Evolutionary conservation across 2,113 vertebrate species (phyloP).

Genomic region (Diadophis punctatus): DNA sequence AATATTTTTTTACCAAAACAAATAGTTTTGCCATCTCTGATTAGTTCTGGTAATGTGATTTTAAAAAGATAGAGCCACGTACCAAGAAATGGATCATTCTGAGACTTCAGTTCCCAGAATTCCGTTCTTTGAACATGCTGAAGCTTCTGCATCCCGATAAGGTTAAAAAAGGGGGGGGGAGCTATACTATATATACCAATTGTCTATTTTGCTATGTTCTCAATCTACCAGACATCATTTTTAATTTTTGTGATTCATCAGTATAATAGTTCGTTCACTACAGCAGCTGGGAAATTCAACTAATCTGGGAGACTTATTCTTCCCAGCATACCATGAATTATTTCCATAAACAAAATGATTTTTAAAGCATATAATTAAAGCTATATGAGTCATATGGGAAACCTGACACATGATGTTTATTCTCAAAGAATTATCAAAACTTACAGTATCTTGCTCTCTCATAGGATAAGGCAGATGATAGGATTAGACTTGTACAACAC

Average conservation of each 20-base stretch:
- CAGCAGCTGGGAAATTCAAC: neutral
- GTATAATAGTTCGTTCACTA: slow-evolving; percentile 3
- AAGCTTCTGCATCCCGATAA: neutral
- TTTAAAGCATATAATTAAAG: neutral
- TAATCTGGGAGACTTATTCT: neutral
- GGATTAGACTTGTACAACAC: neutral
- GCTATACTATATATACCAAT: neutral
- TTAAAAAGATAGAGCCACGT: neutral
- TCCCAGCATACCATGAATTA: neutral
- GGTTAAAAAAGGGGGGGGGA: neutral
- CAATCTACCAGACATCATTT: neutral
- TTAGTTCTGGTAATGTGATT: neutral
- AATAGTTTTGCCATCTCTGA: neutral
- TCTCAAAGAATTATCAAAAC: neutral
- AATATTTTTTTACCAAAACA: neutral
- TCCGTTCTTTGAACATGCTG: neutral
- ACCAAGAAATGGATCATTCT: neutral
- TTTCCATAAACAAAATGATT: neutral
- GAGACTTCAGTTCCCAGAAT: neutral
- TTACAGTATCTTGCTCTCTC: neutral
- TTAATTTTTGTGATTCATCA: neutral
- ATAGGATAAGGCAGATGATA: neutral
- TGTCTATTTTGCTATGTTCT: neutral
- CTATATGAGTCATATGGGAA: neutral
- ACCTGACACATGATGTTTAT: neutral